Conservation (phyloP, 1,140 invertebrate genomes). For the Idris sp. region DNA sequence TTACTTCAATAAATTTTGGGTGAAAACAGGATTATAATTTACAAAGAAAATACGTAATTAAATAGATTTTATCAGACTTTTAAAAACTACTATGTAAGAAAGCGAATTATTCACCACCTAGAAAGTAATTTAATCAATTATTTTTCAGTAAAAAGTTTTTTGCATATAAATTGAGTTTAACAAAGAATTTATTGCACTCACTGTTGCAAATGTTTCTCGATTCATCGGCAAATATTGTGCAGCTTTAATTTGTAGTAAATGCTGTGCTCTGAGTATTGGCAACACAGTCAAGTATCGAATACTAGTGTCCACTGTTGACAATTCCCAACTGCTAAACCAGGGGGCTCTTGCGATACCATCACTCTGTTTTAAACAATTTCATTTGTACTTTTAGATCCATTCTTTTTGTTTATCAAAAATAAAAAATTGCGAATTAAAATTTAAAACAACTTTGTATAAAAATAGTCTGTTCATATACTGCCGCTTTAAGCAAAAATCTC, state of each 20-base stretch:
- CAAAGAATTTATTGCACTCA: constrained; percentile 1
- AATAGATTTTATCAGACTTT: constrained; percentile 10
- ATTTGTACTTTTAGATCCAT: too few relatives aligned
- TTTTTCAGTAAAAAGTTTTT: background rate
- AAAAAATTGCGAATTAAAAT: too few relatives aligned
- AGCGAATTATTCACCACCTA: constrained; percentile 20
- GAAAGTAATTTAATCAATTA: background rate
- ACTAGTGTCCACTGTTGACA: background rate
- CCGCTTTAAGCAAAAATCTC: too few relatives aligned
- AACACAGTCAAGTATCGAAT: constrained; percentile 16
- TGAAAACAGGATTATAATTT: background rate
- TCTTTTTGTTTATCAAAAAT: too few relatives aligned
- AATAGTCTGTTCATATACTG: too few relatives aligned
- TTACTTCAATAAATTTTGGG: too few relatives aligned
- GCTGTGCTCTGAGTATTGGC: constrained; percentile 21
- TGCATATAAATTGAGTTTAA: constrained; percentile 2
- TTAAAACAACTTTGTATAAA: too few relatives aligned
- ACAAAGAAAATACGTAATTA: background rate
- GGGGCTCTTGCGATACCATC: constrained; percentile 4
- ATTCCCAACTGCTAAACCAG: constrained; percentile 19
- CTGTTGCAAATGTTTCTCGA: constrained; percentile 22
- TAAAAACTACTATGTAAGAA: constrained; percentile 15
- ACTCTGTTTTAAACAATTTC: too few relatives aligned
- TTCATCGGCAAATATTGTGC: constrained; percentile 10
- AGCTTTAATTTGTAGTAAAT: constrained; percentile 18